Base-by-base conservation (phyloP, 2,888 invertebrate species). In the Lithodes maja region DNA sequence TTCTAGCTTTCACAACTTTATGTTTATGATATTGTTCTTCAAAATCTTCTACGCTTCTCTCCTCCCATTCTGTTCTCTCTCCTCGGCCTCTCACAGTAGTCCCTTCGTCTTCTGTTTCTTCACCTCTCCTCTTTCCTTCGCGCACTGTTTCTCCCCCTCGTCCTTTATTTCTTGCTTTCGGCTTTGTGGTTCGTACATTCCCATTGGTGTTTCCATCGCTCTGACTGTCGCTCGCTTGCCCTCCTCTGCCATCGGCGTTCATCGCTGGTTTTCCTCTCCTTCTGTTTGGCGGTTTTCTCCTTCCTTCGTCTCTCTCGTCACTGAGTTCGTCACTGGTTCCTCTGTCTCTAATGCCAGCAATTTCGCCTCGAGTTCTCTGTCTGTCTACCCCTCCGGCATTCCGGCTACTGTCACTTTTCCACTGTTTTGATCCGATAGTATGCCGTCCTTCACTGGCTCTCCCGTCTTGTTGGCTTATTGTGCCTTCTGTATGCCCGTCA, bases 241-340 rank as follows among this genome's bases (percentile, higher is more conserved):
- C 71, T n/a, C 71, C 71, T 71, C 3, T n/a, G 3, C 17, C n/a
- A 61, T 1, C 61, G 15, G 15, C 71, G n/a, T 80, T 80, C 49
- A 12, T 33, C 61, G 15, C 55, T 33, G 33, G 54, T 33, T 33
- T 54, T 61, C 49, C 80, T 9, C 55, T 80, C 2, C 17, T 80
- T 12, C 80, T 80, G 55, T 5, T 2, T 61, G 12, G 5, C 12
- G 12, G 5, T 33, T 55, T 53, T 52, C 69, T 69, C 50, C 69
- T 82, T 50, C 52, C 52, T 3, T 82, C 82, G 1, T 15, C 33
- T 3, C 49, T 69, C 1, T 68, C 82, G 69, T 82, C 69, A 50
- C 69, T 69, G 68, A 52, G 78, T 15, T 78, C 78, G 53, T 69
- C 15, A 69, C 69, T 82, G 50, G 80, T 80, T 33, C 80, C 61